A percentile compares a stretch with the other conserved stretches of the same genome.
Conservation (phyloP, 2,113 vertebrate species). For the Myotis lucifugus region DNA sequence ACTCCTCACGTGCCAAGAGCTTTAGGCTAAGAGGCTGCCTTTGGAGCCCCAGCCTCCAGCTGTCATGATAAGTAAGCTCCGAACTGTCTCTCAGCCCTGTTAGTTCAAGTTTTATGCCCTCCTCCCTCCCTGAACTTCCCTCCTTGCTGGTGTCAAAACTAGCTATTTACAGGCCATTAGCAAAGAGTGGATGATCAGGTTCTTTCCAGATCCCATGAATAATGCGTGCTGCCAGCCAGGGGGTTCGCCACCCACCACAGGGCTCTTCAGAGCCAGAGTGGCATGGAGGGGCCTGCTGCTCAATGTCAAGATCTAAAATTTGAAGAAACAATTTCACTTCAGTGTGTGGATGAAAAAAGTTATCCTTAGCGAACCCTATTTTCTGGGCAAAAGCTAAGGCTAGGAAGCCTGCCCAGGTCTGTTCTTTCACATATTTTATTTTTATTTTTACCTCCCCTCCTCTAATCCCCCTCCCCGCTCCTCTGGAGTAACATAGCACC, state of each 20-base stretch:
- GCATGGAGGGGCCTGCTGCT: constrained; percentile 19
- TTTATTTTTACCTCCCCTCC: neutral
- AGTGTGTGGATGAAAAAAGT: neutral
- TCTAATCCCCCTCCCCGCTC: neutral
- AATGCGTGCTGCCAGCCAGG: constrained; percentile 54
- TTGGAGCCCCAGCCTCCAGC: neutral
- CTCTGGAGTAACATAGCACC: no score
- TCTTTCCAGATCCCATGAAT: constrained; percentile 69
- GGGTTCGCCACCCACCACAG: neutral
- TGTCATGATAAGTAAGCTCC: neutral
- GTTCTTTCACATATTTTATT: neutral
- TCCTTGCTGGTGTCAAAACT: constrained; percentile 76
- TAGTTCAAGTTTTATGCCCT: neutral
- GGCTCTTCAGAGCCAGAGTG: constrained; percentile 48
- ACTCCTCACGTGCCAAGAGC: neutral
- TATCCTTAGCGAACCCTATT: neutral
- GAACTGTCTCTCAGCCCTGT: neutral
- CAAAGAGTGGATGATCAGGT: constrained; percentile 70
- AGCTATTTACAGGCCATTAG: constrained; percentile 78
- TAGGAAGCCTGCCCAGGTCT: neutral
- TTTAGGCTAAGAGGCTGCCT: no score
- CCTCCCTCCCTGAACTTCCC: constrained; percentile 32
- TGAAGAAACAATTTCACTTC: neutral
- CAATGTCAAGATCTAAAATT: constrained; percentile 30
- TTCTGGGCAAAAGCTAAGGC: neutral